Evolutionary conservation across 2,113 vertebrate species (phyloP), one percentile per base, ranked within the genome.

Genomic region (Sylvia atricapilla): DNA sequence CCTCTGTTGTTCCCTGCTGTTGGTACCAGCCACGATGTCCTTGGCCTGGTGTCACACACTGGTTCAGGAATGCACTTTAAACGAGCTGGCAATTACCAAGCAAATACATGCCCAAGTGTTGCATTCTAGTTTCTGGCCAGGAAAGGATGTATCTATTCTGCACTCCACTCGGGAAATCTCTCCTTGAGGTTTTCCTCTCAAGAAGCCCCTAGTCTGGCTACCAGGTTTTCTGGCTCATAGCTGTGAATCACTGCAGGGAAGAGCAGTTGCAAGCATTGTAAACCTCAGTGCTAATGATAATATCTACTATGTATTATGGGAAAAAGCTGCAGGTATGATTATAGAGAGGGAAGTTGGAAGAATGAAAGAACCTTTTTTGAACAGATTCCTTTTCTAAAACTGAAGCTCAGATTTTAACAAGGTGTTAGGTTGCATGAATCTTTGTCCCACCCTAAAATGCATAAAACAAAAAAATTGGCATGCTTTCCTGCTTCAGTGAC

Each of bases 1-100:
- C 92, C 94, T 95, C 85, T 96, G 68, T 93, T 90, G 90, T 97
- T 94, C 35, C 59, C 52, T 90, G 41, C 59, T 55, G 55, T 23
- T 60, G 91, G 43, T 86, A 37, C 60, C 43, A 81, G 59, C 78
- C 59, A 12, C 2, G 28, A 17, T 39, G 39, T 47, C 3, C 43
- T 53, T 53, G 89, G 73, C 43, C 53, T 44, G 9, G 5, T 2
- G 3, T 89, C 87, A 50, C 67, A n/a, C 6, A 1, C 37, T 31
- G 3, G 24, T 53, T 31, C 84, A 87, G 0, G 24, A 33, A 33
- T 0, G 17, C 8, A 3, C 68, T 76, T 58, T 12, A 66, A 79
- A 89, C 41, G 58, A 85, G 39, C 37, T 59, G 84, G 59, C 37
- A 62, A 9, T 55, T 69, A 37, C 4, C 0, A 0, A 58, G 63